Evolutionary conservation across 2,113 vertebrate species (phyloP), one percentile per base, ranked within the genome.

Genomic region (Cepphus grylle): DNA sequence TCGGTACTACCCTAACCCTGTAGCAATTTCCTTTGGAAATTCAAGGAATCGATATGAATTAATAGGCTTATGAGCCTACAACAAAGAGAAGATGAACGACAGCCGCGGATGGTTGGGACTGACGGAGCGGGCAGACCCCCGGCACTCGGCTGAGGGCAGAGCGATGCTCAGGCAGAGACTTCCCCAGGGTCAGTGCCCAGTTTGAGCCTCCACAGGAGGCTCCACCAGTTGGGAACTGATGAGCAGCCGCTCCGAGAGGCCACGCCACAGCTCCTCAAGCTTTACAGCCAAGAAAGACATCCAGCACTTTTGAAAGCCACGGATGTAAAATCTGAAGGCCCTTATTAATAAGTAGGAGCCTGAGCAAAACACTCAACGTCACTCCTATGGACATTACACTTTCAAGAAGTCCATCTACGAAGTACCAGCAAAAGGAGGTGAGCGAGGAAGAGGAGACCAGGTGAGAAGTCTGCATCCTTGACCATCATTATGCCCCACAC

Each of bases 21-120:
- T n/a, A 91, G 69, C 77, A 90, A 83, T 83, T 93, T 90, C 50
- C 55, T 94, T 16, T 67, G 72, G 50, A 90, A 96, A 84, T 92
- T 62, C 91, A 38, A 62, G 72, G 56, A 93, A 91, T 93, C 25
- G 2, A 74, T 91, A 52, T 0, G 15, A 91, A 88, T 93, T 77
- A 94, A 71, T 17, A 42, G n/a, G 40, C 50, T 83, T 73, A 81
- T 1, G 3, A 84, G 77, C n/a, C 45, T 78, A 61, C 55, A 65
- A 45, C 55, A 58, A 83, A 67, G 45, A 62, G 42, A 74, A 90
- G 77, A 77, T 3, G 4, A 87, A 47, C 1, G 3, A 34, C 8
- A 53, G 16, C 21, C 0, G 0, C 4, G 12, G 76, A 16, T 2
- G 1, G 34, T 6, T 32, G 12, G 7, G 62, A 53, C 16, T 15